Percentiles rank a stretch among this genome's conserved stretches.
Evolutionary conservation across 2,888 invertebrate species (phyloP).

Genomic region (Cephalotes varians): DNA sequence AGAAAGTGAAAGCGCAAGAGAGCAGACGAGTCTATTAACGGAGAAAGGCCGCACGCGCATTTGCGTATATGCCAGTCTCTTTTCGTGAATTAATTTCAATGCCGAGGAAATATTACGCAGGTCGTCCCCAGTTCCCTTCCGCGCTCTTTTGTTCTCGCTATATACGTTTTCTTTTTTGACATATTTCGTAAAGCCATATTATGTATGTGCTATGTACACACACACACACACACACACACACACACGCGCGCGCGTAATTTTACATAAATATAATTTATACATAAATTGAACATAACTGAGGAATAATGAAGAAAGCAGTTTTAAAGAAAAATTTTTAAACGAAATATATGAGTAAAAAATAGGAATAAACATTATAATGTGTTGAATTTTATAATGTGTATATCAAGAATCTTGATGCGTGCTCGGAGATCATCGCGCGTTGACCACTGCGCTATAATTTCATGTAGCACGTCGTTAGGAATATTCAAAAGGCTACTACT

Average conservation of each 20-base stretch:
- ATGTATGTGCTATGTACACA: background rate
- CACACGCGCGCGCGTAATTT: too few relatives aligned
- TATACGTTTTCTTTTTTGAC: background rate
- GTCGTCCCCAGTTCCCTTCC: background rate
- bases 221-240: too few relatives aligned
- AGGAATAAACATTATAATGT: background rate
- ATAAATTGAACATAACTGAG: background rate
- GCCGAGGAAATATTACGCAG: conserved; percentile 28
- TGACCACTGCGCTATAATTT: conserved; percentile 28
- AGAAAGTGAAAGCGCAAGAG: conserved; percentile 61
- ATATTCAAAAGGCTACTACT: conserved; percentile 50
- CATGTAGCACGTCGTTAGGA: conserved; percentile 29
- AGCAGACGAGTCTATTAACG: conserved; percentile 73
- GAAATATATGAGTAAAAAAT: background rate
- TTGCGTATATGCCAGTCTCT: conserved; percentile 37
- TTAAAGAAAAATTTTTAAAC: background rate
- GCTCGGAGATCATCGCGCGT: conserved; percentile 8
- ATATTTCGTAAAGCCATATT: background rate
- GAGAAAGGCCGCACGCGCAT: conserved; percentile 38
- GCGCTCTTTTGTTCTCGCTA: conserved; percentile 2
- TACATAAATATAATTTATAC: background rate
- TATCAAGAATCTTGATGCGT: conserved; percentile 31
- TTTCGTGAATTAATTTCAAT: conserved; percentile 39
- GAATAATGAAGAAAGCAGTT: background rate
- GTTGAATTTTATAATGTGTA: background rate